Conservation (phyloP, 2,797 vertebrate genomes). For the Xerus rutilus region DNA sequence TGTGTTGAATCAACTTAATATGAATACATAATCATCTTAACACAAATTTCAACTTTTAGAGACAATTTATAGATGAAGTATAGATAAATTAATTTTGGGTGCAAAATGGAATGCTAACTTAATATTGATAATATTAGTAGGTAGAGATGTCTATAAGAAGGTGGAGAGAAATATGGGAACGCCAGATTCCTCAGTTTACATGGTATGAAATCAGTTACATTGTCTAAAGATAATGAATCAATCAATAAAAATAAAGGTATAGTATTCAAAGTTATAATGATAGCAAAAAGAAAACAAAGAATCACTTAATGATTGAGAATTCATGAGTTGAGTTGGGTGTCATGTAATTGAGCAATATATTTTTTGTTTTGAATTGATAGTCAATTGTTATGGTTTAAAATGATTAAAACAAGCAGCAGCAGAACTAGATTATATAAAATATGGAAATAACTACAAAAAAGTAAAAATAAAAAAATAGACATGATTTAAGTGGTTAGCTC, state of each 20-base stretch:
- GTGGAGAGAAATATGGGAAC: background rate
- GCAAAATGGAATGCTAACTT: background rate
- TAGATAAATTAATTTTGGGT: background rate
- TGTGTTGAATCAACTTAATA: background rate
- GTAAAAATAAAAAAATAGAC: background rate
- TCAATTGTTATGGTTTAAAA: background rate
- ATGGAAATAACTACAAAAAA: background rate
- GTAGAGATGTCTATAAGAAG: background rate
- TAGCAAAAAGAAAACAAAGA: background rate
- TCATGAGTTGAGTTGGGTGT: background rate
- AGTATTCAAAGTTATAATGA: background rate
- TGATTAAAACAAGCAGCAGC: background rate
- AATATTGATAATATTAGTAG: background rate
- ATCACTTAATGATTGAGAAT: background rate
- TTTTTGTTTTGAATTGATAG: background rate
- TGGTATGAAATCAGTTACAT: background rate
- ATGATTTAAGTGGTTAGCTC: background rate
- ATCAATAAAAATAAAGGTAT: constrained; percentile 31
- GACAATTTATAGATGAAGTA: background rate
- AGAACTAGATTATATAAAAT: background rate
- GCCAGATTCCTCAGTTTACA: background rate
- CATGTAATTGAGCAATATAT: background rate
- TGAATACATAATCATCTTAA: background rate
- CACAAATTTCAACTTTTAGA: background rate
- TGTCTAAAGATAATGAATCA: background rate